Evolutionary conservation across 2,888 invertebrate genomes (phyloP), one percentile per base, ranked within the genome.

Genomic region (Uropetala carovei): DNA sequence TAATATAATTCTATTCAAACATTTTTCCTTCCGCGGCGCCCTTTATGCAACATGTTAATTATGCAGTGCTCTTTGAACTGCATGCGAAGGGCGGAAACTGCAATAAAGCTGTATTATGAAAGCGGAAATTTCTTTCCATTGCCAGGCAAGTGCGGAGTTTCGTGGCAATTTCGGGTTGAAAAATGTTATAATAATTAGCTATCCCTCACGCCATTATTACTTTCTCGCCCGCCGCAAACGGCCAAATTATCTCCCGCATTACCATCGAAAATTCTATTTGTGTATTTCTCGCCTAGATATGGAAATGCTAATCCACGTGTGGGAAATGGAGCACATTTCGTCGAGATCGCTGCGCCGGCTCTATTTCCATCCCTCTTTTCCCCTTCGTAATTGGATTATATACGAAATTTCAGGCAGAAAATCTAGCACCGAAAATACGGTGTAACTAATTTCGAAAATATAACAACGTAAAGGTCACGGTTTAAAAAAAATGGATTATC

Each of bases 281-380:
- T 75, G 13, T 75, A 75, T 75, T 75, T 75, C 75, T 75, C 27
- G 75, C 22, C 75, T 75, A 75, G 75, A 75, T 75, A 75, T 75
- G 75, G 27, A 75, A 75, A 75, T 75, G 75, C 75, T 27, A 75
- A 75, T 75, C 75, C 27, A 75, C 75, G 75, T 27, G 75, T 75
- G 75, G 22, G 75, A 75, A 75, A 75, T 75, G 22, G 75, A 75
- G 75, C 22, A 27, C 22, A 75, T 75, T 75, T 18, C 75, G 27
- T 22, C 22, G 11, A 75, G 22, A 27, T 13, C 22, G 14, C 13
- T 7, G 68, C 14, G 43, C 43, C 43, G 5, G 43, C 5, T 43
- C 43, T 5, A 5, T 43, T 43, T 43, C 43, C 43, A 43, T 43
- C 43, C 43, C 43, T 43, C 43, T 64, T n/a, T 16, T 64, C 64